A percentile compares a stretch with the other conserved stretches of the same genome.
phyloP scores from a whole-genome alignment of 2,888 invertebrate species.

The Cyrtodaria siliqua region DNA sequence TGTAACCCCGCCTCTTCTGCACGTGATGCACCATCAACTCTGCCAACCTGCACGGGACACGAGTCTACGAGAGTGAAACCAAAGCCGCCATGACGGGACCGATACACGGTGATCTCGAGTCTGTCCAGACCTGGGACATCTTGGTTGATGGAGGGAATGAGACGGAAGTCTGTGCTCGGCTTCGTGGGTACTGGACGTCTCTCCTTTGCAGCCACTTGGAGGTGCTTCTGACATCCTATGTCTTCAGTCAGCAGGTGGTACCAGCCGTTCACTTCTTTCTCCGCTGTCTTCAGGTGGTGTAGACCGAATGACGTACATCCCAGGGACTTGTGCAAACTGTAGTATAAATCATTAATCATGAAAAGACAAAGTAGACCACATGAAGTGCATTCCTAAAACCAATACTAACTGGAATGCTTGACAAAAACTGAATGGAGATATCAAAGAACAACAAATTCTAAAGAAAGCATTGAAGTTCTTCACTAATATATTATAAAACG shows the following conservation, averaged over 20 bases:
- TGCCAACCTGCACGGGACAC: slow-evolving; percentile 81
- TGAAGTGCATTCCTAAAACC: too few relatives aligned
- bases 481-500: too few relatives aligned
- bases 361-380: too few relatives aligned
- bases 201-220: slow-evolving; percentile 68
- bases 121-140: slow-evolving; percentile 41
- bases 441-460: too few relatives aligned
- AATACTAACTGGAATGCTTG: too few relatives aligned
- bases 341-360: not conserved
- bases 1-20: slow-evolving; percentile 78
- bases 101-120: slow-evolving; percentile 63
- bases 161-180: not conserved
- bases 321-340: slow-evolving; percentile 95
- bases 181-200: slow-evolving; percentile 30
- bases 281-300: slow-evolving; percentile 90
- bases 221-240: slow-evolving; percentile 88
- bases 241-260: slow-evolving; percentile 91
- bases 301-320: slow-evolving; percentile 97
- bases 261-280: slow-evolving; percentile 89
- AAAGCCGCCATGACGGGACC: slow-evolving; percentile 76
- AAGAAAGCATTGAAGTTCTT: too few relatives aligned
- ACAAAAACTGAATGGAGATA: too few relatives aligned
- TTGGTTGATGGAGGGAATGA: slow-evolving; percentile 49
- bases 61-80: slow-evolving; percentile 83
- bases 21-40: slow-evolving; percentile 80